Evolutionary conservation across 2,888 invertebrate species (phyloP), one percentile per base, ranked within the genome.

Genomic region (Rosalia funebris): DNA sequence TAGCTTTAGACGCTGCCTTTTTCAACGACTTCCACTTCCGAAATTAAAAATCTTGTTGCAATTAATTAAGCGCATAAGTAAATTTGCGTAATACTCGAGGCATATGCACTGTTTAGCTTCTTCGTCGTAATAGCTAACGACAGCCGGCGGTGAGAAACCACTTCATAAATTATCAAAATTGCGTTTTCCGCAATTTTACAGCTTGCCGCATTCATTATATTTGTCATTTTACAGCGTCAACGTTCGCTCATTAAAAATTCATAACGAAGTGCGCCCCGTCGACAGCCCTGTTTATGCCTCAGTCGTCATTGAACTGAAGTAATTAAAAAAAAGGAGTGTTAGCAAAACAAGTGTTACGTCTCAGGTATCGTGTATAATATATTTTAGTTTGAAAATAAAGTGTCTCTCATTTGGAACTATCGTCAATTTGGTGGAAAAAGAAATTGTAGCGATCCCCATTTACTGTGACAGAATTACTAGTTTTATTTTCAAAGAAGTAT

Each of bases 81-180:
- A 25, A 25, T 25, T 25, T 25, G 7, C 10, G 2, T n/a, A 34
- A 3, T 34, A n/a, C 34, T 32, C 34, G 48, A 31, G 17, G n/a
- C 48, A 48, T 34, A 17, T 36, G 48, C 20, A 12, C 14, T 7
- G 36, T 48, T 48, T 34, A 48, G 9, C 17, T 32, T 31, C 32
- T 31, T 17, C 17, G 11, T 19, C 48, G 36, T 34, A 48, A 48
- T 36, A 11, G n/a, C 5, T 36, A 17, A 36, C n/a, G 37, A 14
- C 48, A 48, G 48, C 16, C 34, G 48, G 11, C 31, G 5, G 9
- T 7, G 48, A 9, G 19, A 46, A n/a, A 48, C 16, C 17, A 36
- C 48, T 31, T 36, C 34, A 48, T 48, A 48, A 48, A 48, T 48
- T 48, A 37, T 37, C 48, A 36, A 42, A 19, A 42, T 19, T 17